Conservation (phyloP, 2,797 vertebrate species). For the Sylvilagus floridanus region DNA sequence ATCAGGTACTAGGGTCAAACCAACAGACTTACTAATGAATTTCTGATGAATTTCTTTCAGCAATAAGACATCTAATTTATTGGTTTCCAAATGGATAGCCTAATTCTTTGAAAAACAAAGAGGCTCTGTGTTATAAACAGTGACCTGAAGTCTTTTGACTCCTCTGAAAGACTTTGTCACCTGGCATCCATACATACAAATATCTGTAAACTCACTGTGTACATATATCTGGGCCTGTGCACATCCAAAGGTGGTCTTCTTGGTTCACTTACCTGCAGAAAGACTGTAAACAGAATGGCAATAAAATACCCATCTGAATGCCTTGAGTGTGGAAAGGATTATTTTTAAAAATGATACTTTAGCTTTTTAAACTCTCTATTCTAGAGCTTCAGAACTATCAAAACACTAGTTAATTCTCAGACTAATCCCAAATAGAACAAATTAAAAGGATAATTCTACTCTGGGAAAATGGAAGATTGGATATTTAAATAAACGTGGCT, state of each 20-base stretch:
- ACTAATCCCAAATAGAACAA: neutral
- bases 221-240: neutral
- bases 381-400: constrained; percentile 33
- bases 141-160: neutral
- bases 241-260: neutral
- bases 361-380: neutral
- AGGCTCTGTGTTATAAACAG: neutral
- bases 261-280: neutral
- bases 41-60: constrained; percentile 61
- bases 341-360: neutral
- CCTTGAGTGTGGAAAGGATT: neutral
- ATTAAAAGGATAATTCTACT: constrained; percentile 28
- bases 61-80: neutral
- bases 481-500: constrained; percentile 10
- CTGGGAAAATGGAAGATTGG: neutral
- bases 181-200: neutral
- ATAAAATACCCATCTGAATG: neutral
- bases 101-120: neutral
- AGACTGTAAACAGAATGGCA: neutral
- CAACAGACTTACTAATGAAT: constrained; percentile 46
- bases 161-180: neutral
- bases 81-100: constrained; percentile 42
- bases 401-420: constrained; percentile 5
- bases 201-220: neutral
- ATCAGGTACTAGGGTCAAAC: constrained; percentile 40